A percentile compares a stretch with the other conserved stretches of the same genome.
phyloP scores from a whole-genome alignment of 2,797 vertebrate genomes.

The Chaetodon trifasciatus region DNA sequence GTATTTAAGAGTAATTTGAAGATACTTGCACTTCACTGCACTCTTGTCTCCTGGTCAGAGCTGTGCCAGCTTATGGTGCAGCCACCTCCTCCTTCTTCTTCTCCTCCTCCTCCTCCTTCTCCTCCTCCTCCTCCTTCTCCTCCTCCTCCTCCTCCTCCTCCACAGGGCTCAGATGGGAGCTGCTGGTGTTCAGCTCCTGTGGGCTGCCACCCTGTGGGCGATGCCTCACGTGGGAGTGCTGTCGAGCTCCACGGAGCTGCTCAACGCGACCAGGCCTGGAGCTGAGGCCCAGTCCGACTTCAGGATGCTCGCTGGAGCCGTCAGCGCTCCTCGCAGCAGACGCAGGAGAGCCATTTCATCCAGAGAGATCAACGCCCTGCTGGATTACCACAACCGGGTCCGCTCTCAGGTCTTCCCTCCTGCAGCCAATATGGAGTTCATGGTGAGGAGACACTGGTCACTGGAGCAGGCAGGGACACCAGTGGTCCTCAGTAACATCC shows the following conservation, averaged over 20 bases:
- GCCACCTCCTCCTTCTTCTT: neutral
- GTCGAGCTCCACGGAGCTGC: slow-evolving; percentile 76
- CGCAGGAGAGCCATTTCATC: slow-evolving; percentile 84
- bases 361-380: slow-evolving; percentile 83
- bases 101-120: no score
- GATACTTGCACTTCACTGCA: neutral
- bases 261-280: slow-evolving; percentile 29
- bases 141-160: slow-evolving; percentile 25
- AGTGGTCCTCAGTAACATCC: neutral
- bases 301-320: slow-evolving; percentile 28
- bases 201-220: slow-evolving; percentile 86
- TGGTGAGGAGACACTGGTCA: slow-evolving; percentile 85
- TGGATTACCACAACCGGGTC: slow-evolving; percentile 92
- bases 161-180: slow-evolving; percentile 71
- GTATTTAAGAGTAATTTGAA: neutral
- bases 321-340: slow-evolving; percentile 69
- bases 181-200: slow-evolving; percentile 77
- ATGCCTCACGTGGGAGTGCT: slow-evolving; percentile 67
- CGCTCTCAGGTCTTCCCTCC: slow-evolving; percentile 89
- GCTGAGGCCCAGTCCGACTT: slow-evolving; percentile 33
- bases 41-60: slow-evolving; percentile 23
- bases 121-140: slow-evolving; percentile 1
- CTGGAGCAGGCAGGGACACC: neutral
- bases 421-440: slow-evolving; percentile 93
- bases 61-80: slow-evolving; percentile 2